These are phyloP conservation scores for Rhyacophila brunnea DNA, from an alignment of 1,140 invertebrate species.

Conservation along the genomic window DNA sequence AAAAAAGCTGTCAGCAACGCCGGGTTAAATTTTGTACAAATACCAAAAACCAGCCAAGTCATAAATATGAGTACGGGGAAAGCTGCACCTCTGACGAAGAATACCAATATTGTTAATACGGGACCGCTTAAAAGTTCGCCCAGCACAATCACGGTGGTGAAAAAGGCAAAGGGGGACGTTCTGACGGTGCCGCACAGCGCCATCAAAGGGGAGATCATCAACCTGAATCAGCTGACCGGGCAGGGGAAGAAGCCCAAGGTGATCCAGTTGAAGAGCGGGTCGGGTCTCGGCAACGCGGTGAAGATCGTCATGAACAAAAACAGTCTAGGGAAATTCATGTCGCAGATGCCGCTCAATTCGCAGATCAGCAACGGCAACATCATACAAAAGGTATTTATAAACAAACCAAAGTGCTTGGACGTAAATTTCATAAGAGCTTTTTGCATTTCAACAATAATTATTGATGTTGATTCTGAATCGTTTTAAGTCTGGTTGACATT, in stretches of 20 bases:
- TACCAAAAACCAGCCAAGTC: constrained; percentile 24
- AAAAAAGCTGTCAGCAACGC: constrained; percentile 22
- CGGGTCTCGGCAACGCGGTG: constrained; percentile 18
- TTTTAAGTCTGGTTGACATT: no score
- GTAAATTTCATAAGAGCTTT: no score
- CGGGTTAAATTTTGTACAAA: constrained; percentile 27
- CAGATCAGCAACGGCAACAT: constrained; percentile 11
- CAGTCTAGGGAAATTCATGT: constrained; percentile 17
- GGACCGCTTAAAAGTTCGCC: constrained; percentile 16
- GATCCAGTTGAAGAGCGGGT: constrained; percentile 27
- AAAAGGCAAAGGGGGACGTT: constrained; percentile 18
- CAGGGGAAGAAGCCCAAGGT: constrained; percentile 24
- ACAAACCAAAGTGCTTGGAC: no score
- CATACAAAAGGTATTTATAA: neutral
- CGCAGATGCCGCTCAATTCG: constrained; percentile 8
- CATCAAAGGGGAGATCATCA: constrained; percentile 19
- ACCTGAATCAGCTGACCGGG: constrained; percentile 15
- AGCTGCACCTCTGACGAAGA: constrained; percentile 10
- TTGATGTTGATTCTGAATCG: no score
- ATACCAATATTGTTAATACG: constrained; percentile 24
- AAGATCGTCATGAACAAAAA: constrained; percentile 30
- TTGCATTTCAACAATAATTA: no score
- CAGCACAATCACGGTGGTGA: constrained; percentile 22
- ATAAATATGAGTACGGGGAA: constrained; percentile 21
- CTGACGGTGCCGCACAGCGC: neutral